phyloP scores from a whole-genome alignment of 2,113 vertebrate species.

The Crypturellus undulatus region DNA sequence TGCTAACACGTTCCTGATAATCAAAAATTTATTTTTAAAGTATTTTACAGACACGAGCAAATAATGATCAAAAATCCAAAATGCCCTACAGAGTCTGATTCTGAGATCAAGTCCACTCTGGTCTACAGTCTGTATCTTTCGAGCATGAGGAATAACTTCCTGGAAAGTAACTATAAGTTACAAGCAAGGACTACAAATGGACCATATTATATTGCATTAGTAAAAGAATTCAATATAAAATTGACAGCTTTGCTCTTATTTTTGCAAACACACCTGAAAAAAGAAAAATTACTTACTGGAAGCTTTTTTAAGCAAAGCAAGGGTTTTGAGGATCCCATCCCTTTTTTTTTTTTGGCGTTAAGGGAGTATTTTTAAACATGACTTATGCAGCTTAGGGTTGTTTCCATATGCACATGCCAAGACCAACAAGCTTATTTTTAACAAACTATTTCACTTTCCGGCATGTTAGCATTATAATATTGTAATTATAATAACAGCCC shows the following conservation, averaged over 20 bases:
- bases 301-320: neutral
- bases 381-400: neutral
- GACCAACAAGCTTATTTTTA: neutral
- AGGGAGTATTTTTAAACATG: neutral
- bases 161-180: neutral
- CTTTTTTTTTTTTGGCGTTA: neutral
- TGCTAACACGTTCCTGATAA: conserved; percentile 89
- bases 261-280: neutral
- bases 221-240: neutral
- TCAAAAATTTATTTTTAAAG: neutral
- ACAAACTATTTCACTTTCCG: neutral
- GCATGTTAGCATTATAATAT: neutral
- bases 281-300: neutral
- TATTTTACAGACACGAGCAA: neutral
- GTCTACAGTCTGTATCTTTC: neutral
- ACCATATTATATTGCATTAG: neutral
- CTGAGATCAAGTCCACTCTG: neutral
- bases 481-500: neutral
- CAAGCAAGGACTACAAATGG: neutral
- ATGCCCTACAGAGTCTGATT: neutral
- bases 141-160: neutral
- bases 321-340: neutral
- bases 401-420: neutral
- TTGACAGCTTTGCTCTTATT: neutral
- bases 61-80: neutral